Evolutionary conservation across 2,113 vertebrate species (phyloP), one percentile per base, ranked within the genome.

Genomic region (Choloepus hoffmanni): DNA sequence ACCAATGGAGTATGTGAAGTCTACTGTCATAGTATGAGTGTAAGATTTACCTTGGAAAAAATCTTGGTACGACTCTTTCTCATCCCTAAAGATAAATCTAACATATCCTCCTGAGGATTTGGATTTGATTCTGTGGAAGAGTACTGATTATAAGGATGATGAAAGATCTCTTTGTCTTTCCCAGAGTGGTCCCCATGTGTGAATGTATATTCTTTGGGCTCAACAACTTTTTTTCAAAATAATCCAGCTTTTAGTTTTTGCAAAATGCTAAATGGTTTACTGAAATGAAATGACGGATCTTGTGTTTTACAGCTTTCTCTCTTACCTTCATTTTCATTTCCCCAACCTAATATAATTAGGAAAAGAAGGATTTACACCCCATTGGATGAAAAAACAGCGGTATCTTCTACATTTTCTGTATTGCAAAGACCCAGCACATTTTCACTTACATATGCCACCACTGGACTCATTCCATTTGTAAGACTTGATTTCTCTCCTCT

Each of bases 281-380:
- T 77, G 77, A 92, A 73, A 55, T 87, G n/a, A 53, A 84, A 68
- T 63, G 48, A 45, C 74, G 50, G 48, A 89, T 73, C 7, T 48
- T 48, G 30, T 40, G 19, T 88, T 95, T 92, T 77, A 73, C 2
- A 33, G 45, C 3, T 43, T 13, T 76, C 33, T 85, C 45, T 81
- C 85, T 36, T 76, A 72, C 36, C 53, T 94, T 82, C 72, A 43
- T 76, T 96, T 85, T 89, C 33, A 87, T 95, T 77, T 68, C 15
- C 50, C 55, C 68, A 93, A 40, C 7, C 40, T 13, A 65, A 73
- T 28, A 60, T 60, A 4, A 45, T 74, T 68, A 50, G 68, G 62
- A 62, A 85, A 85, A 89, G n/a, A 73, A 88, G 58, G 43, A 88
- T 87, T 78, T 77, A 65, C 28, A 50, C 9, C 43, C 16, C 43